Evolutionary conservation across 2,113 vertebrate genomes (phyloP), one percentile per base, ranked within the genome.

Genomic region (Hirundichthys speculiger): DNA sequence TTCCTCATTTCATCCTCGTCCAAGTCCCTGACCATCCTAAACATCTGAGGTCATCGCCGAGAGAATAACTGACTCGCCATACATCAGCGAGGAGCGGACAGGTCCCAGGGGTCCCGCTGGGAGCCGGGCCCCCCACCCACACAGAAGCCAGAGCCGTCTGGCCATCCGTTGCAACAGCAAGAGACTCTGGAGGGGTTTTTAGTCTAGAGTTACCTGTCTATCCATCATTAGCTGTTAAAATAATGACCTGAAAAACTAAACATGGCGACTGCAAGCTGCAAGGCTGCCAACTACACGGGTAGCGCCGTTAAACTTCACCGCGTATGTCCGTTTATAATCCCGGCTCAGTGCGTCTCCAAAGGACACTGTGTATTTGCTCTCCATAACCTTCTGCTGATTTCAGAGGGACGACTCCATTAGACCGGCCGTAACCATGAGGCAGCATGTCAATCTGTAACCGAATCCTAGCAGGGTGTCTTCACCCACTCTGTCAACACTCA

Each of bases 401-500:
- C n/a, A 43, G 20, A 5, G 20, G 20, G 25, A 47, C 16, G 52
- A 24, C 68, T 76, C 47, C 54, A 34, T 57, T 15, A 34, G 49
- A 21, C 56, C 5, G n/a, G 53, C 54, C 66, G 30, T 40, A 5
- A 48, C 47, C 59, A 49, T 3, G 20, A 63, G 22, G 16, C 5
- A 39, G 51, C 51, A 61, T 78, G 74, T 85, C 67, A 73, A 39
- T 59, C 62, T 86, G 80, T 83, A 75, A 86, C 79, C 53, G 5
- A 55, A 88, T 72, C 70, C 77, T 19, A 27, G 46, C 59, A 51
- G 73, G 65, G 65, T 88, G 83, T 88, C 85, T 75, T 82, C 83
- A 80, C 70, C 63, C 43, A 61, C 64, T 88, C 86, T n/a, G 34
- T 88, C 86, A 87, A 83, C 83, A 80, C 83, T 10, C 41, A 42